These are phyloP conservation scores for Lagenorhynchus albirostris DNA, from an alignment of 2,113 vertebrate species.

Conservation along the genomic window DNA sequence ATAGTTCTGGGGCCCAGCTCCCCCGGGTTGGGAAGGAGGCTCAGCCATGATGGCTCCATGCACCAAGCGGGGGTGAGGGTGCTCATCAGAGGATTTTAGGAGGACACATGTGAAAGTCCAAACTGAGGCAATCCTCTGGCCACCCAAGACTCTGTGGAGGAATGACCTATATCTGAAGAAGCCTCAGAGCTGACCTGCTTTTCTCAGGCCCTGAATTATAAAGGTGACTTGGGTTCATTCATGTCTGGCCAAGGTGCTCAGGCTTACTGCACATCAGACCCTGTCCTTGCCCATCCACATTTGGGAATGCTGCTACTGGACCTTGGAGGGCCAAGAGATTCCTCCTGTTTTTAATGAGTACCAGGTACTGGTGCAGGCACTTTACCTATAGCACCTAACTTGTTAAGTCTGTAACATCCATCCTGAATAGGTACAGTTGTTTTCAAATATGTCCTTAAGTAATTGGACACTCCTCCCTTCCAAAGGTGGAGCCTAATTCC, in stretches of 20 bases:
- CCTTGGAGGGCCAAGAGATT: background rate
- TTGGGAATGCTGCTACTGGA: background rate
- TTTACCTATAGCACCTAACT: too few species aligned
- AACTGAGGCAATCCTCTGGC: background rate
- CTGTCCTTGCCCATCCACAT: background rate
- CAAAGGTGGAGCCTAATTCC: background rate
- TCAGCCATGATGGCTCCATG: background rate
- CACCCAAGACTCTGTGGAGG: too few species aligned
- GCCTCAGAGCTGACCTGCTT: background rate
- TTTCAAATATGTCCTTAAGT: background rate
- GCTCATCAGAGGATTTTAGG: background rate
- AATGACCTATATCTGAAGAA: background rate
- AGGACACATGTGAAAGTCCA: accelerated
- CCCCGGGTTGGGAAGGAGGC: background rate
- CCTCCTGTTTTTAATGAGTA: background rate
- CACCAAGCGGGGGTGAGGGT: background rate
- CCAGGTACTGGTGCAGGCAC: background rate
- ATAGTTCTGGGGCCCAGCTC: background rate
- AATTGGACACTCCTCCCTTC: background rate
- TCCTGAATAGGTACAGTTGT: background rate
- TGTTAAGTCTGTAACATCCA: background rate
- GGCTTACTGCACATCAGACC: background rate
- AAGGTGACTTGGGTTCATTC: background rate
- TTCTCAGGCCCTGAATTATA: background rate
- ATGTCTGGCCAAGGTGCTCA: background rate